Percentiles rank a stretch among this genome's conserved stretches.
phyloP scores from a whole-genome alignment of 1,140 invertebrate genomes.

The Scaptomyza hsui region DNA sequence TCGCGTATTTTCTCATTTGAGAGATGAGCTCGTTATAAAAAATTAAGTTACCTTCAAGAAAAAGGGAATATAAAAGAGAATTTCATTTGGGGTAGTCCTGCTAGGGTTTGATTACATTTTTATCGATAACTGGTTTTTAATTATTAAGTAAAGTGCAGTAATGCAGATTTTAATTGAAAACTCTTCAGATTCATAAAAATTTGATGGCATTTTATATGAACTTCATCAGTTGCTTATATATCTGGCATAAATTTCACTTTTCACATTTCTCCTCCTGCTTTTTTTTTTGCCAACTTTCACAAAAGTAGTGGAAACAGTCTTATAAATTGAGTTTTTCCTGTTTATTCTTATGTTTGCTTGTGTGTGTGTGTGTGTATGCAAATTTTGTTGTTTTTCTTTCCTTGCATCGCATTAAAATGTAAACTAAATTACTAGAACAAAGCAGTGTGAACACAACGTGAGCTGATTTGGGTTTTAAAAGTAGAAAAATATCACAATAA shows the following conservation, averaged over 20 bases:
- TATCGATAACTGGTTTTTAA: background rate
- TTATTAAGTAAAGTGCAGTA: no score
- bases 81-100: conserved; percentile 14
- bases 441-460: no score
- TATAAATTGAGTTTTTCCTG: conserved; percentile 42
- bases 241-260: conserved; percentile 7
- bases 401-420: conserved; percentile 27
- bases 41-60: conserved; percentile 19
- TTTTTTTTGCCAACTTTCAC: conserved; percentile 1
- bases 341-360: conserved; percentile 12
- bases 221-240: background rate
- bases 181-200: no score
- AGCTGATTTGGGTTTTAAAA: no score
- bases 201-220: background rate
- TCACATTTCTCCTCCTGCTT: background rate
- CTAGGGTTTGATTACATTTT: background rate
- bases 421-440: conserved; percentile 65
- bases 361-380: conserved; percentile 2
- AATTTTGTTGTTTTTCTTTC: background rate
- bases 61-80: background rate
- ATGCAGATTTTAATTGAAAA: no score
- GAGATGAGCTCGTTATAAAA: conserved; percentile 37
- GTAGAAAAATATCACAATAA: no score
- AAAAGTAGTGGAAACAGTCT: conserved; percentile 34
- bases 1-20: background rate